Conservation (phyloP, 35 echinoderm and acorn worm species). For the Amphiura filiformis region DNA sequence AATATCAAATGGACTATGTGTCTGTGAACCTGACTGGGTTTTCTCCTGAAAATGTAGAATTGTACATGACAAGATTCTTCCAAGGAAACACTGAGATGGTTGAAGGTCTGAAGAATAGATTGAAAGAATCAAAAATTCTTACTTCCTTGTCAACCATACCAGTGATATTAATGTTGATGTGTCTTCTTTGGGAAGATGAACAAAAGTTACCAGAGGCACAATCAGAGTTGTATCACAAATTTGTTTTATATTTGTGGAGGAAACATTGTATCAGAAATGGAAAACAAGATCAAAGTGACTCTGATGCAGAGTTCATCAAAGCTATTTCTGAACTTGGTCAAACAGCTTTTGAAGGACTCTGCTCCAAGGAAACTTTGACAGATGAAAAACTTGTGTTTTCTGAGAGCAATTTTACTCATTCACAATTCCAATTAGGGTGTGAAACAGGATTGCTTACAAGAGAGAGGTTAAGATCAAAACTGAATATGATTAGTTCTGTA, state of each 20-base stretch:
- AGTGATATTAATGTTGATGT: constrained; percentile 9
- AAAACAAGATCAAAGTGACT: not conserved
- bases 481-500: not conserved
- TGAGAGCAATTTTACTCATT: not conserved
- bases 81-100: not conserved
- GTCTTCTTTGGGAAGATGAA: not conserved
- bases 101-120: not conserved
- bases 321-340: not conserved
- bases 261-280: not conserved
- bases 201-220: constrained; percentile 1
- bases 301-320: not conserved
- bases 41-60: not conserved
- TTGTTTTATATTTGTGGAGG: not conserved
- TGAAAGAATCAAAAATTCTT: not conserved
- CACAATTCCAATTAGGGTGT: not conserved
- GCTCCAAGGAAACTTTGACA: not conserved
- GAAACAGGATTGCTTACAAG: not conserved
- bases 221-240: constrained; percentile 1
- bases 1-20: not conserved
- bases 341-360: constrained; percentile 14
- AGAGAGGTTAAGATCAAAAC: not conserved
- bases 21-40: not conserved
- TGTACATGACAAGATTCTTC: constrained; percentile 18
- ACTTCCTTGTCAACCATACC: not conserved
- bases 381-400: constrained; percentile 28